phyloP scores from a whole-genome alignment of 2,888 invertebrate species.

The Nomada goodeniana region DNA sequence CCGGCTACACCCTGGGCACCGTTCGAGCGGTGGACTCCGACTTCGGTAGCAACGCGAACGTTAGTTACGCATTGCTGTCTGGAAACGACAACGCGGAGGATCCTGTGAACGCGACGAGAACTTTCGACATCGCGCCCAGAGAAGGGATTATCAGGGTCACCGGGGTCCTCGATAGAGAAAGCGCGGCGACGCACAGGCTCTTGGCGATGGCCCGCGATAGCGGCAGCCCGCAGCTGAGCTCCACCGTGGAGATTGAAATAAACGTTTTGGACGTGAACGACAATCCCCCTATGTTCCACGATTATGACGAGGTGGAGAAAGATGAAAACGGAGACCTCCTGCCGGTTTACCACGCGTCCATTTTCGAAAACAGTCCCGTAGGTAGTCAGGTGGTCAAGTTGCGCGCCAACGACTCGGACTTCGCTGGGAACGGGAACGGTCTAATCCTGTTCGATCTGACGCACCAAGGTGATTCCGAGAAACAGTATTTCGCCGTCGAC shows the following conservation, averaged over 20 bases:
- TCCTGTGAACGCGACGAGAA: conserved; percentile 83
- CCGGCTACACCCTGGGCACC: conserved; percentile 89
- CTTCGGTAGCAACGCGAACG: conserved; percentile 91
- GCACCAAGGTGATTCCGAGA: conserved; percentile 85
- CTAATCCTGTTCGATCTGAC: conserved; percentile 91
- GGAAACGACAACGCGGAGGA: conserved; percentile 80
- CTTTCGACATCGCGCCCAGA: conserved; percentile 88
- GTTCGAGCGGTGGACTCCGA: conserved; percentile 93
- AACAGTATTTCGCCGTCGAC: conserved; percentile 90
- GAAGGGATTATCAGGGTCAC: conserved; percentile 90
- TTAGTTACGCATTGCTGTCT: conserved; percentile 88
- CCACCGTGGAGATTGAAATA: conserved; percentile 91
- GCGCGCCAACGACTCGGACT: conserved; percentile 94
- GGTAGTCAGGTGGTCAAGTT: conserved; percentile 91
- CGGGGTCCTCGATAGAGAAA: conserved; percentile 92
- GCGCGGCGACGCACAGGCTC: conserved; percentile 89
- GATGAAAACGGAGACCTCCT: conserved; percentile 83
- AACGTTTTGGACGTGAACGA: conserved; percentile 94
- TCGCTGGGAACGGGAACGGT: conserved; percentile 94
- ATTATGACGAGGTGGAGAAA: conserved; percentile 88
- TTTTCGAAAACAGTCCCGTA: conserved; percentile 90
- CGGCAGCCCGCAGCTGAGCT: conserved; percentile 88
- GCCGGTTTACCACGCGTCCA: conserved; percentile 91
- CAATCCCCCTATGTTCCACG: conserved; percentile 92
- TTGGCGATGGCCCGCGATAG: conserved; percentile 91